These are phyloP conservation scores for Ceratosolen solmsi DNA, from an alignment of 1,140 invertebrate genomes.

Conservation along the genomic window DNA sequence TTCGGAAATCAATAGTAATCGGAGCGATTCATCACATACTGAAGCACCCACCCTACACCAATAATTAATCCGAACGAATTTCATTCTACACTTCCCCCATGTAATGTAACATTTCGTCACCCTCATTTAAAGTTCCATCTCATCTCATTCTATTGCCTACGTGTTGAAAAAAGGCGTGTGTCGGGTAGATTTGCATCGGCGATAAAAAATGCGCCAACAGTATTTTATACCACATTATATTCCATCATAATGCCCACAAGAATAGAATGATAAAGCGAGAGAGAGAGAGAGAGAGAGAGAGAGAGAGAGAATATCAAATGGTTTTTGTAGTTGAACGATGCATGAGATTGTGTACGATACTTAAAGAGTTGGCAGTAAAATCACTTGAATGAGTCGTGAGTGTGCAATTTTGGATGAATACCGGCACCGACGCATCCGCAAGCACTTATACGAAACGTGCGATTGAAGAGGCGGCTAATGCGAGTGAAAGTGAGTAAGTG, in stretches of 20 bases:
- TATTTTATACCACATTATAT: too few relatives aligned
- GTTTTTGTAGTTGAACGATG: too few relatives aligned
- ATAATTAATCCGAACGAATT: background rate
- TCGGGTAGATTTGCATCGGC: background rate
- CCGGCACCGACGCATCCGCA: background rate
- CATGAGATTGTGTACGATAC: too few relatives aligned
- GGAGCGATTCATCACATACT: background rate
- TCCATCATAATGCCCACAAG: too few relatives aligned
- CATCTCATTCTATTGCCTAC: background rate
- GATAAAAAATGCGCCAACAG: too few relatives aligned
- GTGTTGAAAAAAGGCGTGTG: background rate
- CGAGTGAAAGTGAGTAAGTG: too few relatives aligned
- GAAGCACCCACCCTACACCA: background rate
- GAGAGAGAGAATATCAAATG: background rate
- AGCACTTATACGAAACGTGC: too few relatives aligned
- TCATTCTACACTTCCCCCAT: background rate
- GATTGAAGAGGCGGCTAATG: too few relatives aligned
- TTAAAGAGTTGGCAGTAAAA: background rate
- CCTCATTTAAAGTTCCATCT: slow-evolving; percentile 3
- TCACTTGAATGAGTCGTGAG: slow-evolving; percentile 57
- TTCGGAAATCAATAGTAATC: background rate
- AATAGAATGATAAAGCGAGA: background rate
- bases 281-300: background rate
- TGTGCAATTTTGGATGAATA: background rate
- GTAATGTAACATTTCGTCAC: background rate